Base-by-base conservation (phyloP, 2,113 vertebrate genomes). In the Choloepus hoffmanni region DNA sequence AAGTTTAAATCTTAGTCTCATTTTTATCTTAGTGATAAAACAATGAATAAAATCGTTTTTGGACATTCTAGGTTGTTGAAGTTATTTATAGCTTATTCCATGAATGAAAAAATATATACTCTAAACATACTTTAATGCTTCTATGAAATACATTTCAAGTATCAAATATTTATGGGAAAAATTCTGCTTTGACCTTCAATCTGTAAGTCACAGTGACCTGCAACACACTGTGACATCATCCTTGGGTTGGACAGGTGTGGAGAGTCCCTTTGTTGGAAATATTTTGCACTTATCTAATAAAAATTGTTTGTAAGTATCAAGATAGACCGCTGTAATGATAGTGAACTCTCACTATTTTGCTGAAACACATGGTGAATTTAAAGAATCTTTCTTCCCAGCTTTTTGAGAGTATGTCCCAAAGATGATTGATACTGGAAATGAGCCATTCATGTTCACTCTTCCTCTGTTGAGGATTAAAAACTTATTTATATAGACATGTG, bases 1-100 rank as follows among this genome's bases (percentile, higher is more conserved):
- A 58, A 83, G 36, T 88, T 72, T 91, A 73, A 77, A 30, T 48
- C 4, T 16, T 73, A 6, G n/a, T 78, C 9, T 86, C 45, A 79
- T 68, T 96, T 94, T 89, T 82, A 72, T 89, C 63, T 50, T 89
- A 92, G 10, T 70, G 67, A 63, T 67, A 62, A 95, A 88, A 90
- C 86, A 89, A 85, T 79, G 21, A 91, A 73, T 36, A 55, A 95
- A 89, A 63, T 65, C 43, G 48, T n/a, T 68, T 62, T 16, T 67
- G 40, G 89, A n/a, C 26, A 30, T 18, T 65, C 40, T 90, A 16
- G 55, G 28, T 50, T 88, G 18, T 72, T 67, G 72, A 85, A 60
- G 18, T 36, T 74, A 33, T 77, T n/a, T 76, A 23, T 50, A 30
- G 12, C 30, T 12, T 26, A 55, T 21, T 60, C 33, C 30, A 58